phyloP scores from a whole-genome alignment of 1,140 invertebrate genomes.

The Agrypnia vestita region DNA sequence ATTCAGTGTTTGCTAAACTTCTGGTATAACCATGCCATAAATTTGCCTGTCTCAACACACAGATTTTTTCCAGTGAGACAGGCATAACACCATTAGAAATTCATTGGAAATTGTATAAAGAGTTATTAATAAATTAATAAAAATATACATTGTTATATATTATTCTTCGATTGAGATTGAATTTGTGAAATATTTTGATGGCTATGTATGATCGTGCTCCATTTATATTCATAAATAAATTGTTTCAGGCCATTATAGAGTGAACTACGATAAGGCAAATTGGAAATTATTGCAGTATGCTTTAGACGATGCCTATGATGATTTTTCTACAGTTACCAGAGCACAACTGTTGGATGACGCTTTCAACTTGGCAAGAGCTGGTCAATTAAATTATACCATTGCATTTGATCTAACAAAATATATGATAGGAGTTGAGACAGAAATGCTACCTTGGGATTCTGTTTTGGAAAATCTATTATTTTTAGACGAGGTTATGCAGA shows the following conservation, averaged over 20 bases:
- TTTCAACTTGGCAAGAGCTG: slow-evolving; percentile 81
- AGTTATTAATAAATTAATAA: too few relatives aligned
- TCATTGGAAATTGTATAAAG: too few relatives aligned
- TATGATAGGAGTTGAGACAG: slow-evolving; percentile 74
- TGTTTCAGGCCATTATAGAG: slow-evolving; percentile 68
- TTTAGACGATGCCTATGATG: slow-evolving; percentile 64
- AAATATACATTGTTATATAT: too few relatives aligned
- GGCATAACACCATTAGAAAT: too few relatives aligned
- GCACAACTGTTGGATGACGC: slow-evolving; percentile 89
- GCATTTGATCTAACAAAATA: slow-evolving; percentile 78
- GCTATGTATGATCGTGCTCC: not conserved
- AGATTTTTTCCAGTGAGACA: too few relatives aligned
- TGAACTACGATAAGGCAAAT: slow-evolving; percentile 70
- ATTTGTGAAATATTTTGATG: too few relatives aligned
- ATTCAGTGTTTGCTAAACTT: too few relatives aligned
- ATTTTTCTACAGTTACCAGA: slow-evolving; percentile 75
- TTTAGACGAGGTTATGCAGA: slow-evolving; percentile 66
- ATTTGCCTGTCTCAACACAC: too few relatives aligned
- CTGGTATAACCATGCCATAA: too few relatives aligned
- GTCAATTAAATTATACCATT: slow-evolving; percentile 74
- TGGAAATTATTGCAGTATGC: slow-evolving; percentile 63
- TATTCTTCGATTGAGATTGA: too few relatives aligned
- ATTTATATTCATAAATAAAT: not conserved
- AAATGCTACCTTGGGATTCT: slow-evolving; percentile 76
- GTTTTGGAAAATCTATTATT: slow-evolving; percentile 71